Evolutionary conservation across 2,888 invertebrate species (phyloP).

Genomic region (Diaphora mendica): DNA sequence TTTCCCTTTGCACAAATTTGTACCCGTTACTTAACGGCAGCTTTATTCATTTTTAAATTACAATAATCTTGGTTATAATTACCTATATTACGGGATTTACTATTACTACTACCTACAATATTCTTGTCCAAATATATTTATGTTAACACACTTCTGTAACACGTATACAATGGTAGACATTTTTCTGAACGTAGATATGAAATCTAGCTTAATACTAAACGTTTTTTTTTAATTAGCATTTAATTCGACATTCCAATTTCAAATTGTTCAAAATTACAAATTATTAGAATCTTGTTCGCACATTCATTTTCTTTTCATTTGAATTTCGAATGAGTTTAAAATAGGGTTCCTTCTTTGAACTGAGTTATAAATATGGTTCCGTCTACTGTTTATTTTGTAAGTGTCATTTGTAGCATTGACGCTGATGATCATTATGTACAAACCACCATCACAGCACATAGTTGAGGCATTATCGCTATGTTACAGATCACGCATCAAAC

Average conservation of each 20-base stretch:
- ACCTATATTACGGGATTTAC: too few species aligned
- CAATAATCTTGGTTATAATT: too few species aligned
- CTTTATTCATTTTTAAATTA: too few species aligned
- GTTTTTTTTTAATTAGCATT: neutral
- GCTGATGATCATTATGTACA: neutral
- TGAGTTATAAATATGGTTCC: neutral
- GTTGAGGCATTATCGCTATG: constrained; percentile 64
- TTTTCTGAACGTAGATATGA: neutral
- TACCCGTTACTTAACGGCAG: too few species aligned
- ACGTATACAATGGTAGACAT: neutral
- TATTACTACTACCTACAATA: too few species aligned
- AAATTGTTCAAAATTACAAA: neutral
- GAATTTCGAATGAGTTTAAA: neutral
- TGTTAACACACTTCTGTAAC: too few species aligned
- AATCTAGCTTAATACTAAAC: neutral
- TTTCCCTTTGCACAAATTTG: too few species aligned
- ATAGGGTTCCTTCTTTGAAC: neutral
- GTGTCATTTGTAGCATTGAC: neutral
- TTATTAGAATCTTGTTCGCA: neutral
- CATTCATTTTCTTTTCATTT: neutral
- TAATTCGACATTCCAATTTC: neutral
- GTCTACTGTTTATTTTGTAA: neutral
- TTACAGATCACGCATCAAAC: constrained; percentile 75
- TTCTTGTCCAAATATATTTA: too few species aligned
- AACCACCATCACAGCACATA: constrained; percentile 23